A percentile compares a stretch with the other conserved stretches of the same genome.
Conservation (phyloP, 2,113 vertebrate species). For the Fregata magnificens region DNA sequence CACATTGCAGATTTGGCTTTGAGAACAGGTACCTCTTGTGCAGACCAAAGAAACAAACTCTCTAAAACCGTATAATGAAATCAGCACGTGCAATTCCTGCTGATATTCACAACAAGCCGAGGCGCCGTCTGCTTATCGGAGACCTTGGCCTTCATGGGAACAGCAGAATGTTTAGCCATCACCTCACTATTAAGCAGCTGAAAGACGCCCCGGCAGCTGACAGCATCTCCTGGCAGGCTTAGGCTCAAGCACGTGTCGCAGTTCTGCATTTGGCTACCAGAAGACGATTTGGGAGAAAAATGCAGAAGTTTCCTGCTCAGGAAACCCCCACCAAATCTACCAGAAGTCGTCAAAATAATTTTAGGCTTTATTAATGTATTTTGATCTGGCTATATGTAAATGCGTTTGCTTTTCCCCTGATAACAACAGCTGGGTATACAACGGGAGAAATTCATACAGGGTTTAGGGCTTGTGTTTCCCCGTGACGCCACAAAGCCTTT, state of each 20-base stretch:
- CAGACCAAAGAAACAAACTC: neutral
- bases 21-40: conserved; percentile 9
- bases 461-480: neutral
- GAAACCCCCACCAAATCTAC: neutral
- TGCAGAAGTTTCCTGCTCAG: neutral
- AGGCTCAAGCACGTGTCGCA: neutral
- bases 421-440: neutral
- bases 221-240: neutral
- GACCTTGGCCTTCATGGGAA: conserved; percentile 6
- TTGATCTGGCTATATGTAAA: neutral
- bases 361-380: neutral
- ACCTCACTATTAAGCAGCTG: neutral
- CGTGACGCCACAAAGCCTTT: neutral
- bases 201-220: neutral
- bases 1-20: neutral
- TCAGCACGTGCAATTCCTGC: neutral
- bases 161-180: conserved; percentile 2
- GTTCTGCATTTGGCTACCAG: neutral
- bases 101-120: neutral
- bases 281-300: neutral
- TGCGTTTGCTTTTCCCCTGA: neutral
- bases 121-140: neutral
- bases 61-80: neutral
- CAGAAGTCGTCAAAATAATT: neutral
- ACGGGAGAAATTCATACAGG: neutral